phyloP scores from a whole-genome alignment of 2,888 invertebrate species.

The Exephanes ischioxanthus region DNA sequence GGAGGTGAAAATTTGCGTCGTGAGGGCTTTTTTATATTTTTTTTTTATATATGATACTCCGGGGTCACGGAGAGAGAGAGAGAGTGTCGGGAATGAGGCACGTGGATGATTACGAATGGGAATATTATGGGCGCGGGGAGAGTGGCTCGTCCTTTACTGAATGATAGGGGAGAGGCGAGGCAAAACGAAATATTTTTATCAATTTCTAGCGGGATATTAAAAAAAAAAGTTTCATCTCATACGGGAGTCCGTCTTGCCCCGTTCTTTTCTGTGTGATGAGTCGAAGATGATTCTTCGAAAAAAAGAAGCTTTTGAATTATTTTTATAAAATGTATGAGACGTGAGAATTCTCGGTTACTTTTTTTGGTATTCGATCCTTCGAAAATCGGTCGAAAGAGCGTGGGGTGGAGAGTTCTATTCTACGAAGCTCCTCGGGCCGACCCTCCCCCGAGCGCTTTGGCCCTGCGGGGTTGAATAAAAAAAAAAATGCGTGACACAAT shows the following conservation, averaged over 20 bases:
- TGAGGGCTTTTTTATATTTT: slow-evolving; percentile 40
- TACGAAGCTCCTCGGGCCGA: slow-evolving; percentile 43
- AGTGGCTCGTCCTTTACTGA: neutral
- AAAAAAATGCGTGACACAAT: slow-evolving; percentile 56
- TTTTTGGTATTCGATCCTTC: slow-evolving; percentile 39
- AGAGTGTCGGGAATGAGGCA: slow-evolving; percentile 36
- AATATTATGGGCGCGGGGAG: slow-evolving; percentile 35
- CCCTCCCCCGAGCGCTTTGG: slow-evolving; percentile 54
- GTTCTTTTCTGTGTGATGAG: neutral
- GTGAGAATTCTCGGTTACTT: slow-evolving; percentile 20
- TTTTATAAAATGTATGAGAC: neutral
- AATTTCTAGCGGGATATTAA: neutral
- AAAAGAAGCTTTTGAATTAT: neutral
- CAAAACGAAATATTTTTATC: neutral
- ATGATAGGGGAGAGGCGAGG: too few species aligned
- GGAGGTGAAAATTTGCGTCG: slow-evolving; percentile 52
- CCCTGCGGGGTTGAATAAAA: slow-evolving; percentile 55
- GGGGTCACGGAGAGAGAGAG: slow-evolving; percentile 20
- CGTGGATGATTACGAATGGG: slow-evolving; percentile 52
- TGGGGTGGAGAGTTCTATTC: slow-evolving; percentile 53
- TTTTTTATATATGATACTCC: slow-evolving; percentile 9
- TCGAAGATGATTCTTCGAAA: neutral
- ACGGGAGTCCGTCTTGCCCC: too few species aligned
- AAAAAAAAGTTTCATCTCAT: too few species aligned
- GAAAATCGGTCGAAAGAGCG: slow-evolving; percentile 37